Base-by-base conservation (phyloP, 2,888 invertebrate species). In the Coelopa pilipes region DNA sequence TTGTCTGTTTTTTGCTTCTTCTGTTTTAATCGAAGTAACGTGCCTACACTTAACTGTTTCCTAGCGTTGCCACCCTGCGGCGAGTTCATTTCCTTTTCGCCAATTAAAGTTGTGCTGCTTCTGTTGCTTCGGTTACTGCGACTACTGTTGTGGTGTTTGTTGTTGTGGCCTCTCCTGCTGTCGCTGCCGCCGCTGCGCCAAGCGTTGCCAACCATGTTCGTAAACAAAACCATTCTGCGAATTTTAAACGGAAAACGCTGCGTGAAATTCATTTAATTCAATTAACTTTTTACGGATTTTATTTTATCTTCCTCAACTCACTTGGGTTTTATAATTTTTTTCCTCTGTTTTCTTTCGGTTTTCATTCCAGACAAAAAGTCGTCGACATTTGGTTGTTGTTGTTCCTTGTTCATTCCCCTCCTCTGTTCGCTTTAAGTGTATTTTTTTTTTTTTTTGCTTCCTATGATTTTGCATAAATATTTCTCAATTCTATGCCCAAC, bases 201-300 rank as follows among this genome's bases (percentile, higher is more conserved):
- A n/a, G n/a, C 34, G 34, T 34, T 34, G 34, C 34, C 34, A 34
- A 34, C 34, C 34, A 34, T 34, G 34, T 34, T 34, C 34, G 34
- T 34, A 34, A 34, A 34, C 34, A 34, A 34, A 34, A 24, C 24
- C 60, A 10, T 60, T 60, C 24, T 24, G 34, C 34, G 34, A 34
- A 34, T 4, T 34, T 34, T 2, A 34, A 34, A 34, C 34, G 34
- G 34, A 34, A 11, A 59, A 60, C 65, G 46, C 65, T 55, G 47
- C 71, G 46, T 71, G 71, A 71, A 65, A 71, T 63, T 63, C 13
- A 71, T 60, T 70, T 70, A 49, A 60, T 49, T 53, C 50, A 70
- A 34, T 63, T 60, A 70, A 57, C 11, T 45, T 57, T 69, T 45
- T 21, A 34, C 34, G 34, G 34, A 34, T 34, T 34, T 34, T 34